phyloP scores from a whole-genome alignment of 2,888 invertebrate genomes.

The Amaurobius ferox region DNA sequence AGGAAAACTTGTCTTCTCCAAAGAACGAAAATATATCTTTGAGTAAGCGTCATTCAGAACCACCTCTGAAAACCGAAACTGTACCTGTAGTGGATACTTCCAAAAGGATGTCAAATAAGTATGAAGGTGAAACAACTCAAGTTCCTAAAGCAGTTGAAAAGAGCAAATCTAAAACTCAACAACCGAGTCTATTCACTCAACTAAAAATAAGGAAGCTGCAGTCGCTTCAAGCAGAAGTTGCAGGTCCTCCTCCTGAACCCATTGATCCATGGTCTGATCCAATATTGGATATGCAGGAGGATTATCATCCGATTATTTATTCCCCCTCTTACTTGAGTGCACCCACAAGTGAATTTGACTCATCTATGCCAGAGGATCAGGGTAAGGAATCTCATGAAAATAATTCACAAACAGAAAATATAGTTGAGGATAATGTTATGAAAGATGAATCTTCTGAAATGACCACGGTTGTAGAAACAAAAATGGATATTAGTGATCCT shows the following conservation, averaged over 20 bases:
- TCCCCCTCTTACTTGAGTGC: slow-evolving; percentile 10
- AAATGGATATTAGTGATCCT: background rate
- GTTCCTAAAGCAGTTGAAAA: slow-evolving; percentile 5
- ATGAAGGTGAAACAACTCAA: slow-evolving; percentile 27
- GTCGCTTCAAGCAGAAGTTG: slow-evolving; percentile 36
- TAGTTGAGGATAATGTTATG: background rate
- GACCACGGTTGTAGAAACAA: background rate
- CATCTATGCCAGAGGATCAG: background rate
- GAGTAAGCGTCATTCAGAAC: slow-evolving; percentile 55
- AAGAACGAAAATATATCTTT: background rate
- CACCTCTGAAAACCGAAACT: slow-evolving; percentile 31
- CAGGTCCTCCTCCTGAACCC: slow-evolving; percentile 20
- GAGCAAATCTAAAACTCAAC: slow-evolving; percentile 50
- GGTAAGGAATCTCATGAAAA: background rate
- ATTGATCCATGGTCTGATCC: slow-evolving; percentile 72
- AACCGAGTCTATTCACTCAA: slow-evolving; percentile 70
- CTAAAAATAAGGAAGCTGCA: slow-evolving; percentile 69
- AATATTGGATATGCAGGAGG: slow-evolving; percentile 68
- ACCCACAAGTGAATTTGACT: background rate
- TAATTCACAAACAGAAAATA: background rate
- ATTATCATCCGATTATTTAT: slow-evolving; percentile 55
- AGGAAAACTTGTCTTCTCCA: background rate
- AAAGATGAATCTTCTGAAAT: background rate
- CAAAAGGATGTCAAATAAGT: slow-evolving; percentile 51
- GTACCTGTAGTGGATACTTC: slow-evolving; percentile 14